Base-by-base conservation (phyloP, 2,797 vertebrate genomes). In the Podarcis lilfordi region DNA sequence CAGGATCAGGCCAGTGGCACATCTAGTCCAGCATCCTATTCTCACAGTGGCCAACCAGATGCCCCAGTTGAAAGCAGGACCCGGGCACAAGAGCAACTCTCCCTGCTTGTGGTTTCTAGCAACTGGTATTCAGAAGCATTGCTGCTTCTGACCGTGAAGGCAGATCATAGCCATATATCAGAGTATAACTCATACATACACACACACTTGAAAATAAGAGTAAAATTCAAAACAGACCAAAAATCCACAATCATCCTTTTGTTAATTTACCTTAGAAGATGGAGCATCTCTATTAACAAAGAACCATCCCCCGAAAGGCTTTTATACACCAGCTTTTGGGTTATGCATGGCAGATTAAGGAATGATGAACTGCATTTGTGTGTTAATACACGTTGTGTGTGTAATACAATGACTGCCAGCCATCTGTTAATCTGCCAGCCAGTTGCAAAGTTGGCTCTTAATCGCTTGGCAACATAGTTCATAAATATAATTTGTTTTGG, bases 351-450 rank as follows among this genome's bases (percentile, higher is more conserved):
- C 89, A 92, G 90, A 94, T 95, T 94, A 95, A 89, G 88, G 95
- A 83, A 86, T 79, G 45, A 90, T 55, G 89, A 92, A 71, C 90
- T 78, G 6, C 32, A 29, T 32, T 13, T 68, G 8, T 19, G n/a
- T 15, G 40, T 64, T 64, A 23, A 64, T 64, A 64, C 61, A 23
- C 19, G 23, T 23, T 64, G 21, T 43, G 27, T 19, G 23, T 43
- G 71, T 50, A 71, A 83, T 77, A 61, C 37, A 75, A 84, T 55
- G n/a, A 82, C 3, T 1, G 1, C 0, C 9, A 78, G 87, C 91
- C 95, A 95, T 95, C 96, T 96, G 95, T 81, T 84, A 84, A 88
- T 37, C 77, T 81, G 87, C 87, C 89, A 88, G 88, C 29, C 82
- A 25, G 87, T 29, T 61, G 35, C 0, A 0, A 86, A 68, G 71